Evolutionary conservation across 2,797 vertebrate genomes (phyloP).

Genomic region (Galaxias olidus): DNA sequence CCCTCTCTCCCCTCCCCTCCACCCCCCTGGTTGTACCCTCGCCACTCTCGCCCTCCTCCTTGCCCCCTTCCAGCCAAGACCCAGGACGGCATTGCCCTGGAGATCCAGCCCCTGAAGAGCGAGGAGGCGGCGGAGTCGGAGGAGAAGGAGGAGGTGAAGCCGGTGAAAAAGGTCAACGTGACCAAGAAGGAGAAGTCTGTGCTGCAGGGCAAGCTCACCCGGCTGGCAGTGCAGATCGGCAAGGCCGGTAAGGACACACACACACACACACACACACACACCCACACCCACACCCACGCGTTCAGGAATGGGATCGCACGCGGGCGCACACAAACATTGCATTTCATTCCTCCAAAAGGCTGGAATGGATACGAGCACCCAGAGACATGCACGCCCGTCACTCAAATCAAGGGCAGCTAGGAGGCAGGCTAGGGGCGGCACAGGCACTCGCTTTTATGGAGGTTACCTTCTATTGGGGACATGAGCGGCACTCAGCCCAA

Average conservation of each 20-base stretch:
- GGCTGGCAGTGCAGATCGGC: conserved; percentile 93
- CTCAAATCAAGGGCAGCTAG: conserved; percentile 17
- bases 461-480: conserved; percentile 44
- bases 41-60: not conserved
- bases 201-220: conserved; percentile 95
- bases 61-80: conserved; percentile 83
- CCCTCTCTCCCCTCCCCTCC: conserved; percentile 7
- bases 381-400: too few species aligned
- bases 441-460: conserved; percentile 64
- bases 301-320: not conserved
- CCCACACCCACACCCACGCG: not conserved
- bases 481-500: conserved; percentile 50
- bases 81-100: conserved; percentile 93
- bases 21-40: not conserved
- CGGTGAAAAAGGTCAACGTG: conserved; percentile 83
- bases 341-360: too few species aligned
- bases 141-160: conserved; percentile 87
- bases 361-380: too few species aligned
- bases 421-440: too few species aligned
- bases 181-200: conserved; percentile 98
- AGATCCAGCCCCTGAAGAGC: conserved; percentile 97
- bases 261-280: conserved; percentile 2
- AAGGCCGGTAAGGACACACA: conserved; percentile 85
- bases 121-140: conserved; percentile 88
- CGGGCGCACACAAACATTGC: too few species aligned